Conservation (phyloP, 1,140 invertebrate species). For the Aphelinus certus region DNA sequence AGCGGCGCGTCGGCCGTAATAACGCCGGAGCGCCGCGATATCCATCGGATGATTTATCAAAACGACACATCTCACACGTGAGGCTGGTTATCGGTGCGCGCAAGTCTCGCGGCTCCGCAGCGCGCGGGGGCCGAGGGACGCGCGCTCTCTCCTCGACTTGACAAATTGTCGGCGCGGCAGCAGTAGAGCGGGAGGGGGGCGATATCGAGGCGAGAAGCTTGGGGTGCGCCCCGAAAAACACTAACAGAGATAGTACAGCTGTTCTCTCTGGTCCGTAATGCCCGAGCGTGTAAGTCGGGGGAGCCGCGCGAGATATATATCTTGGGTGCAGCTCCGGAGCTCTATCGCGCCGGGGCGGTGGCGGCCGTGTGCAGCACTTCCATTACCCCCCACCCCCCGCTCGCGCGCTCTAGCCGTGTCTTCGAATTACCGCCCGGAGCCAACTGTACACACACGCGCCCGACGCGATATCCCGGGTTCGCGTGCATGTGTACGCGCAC, state of each 20-base stretch:
- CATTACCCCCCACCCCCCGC: neutral
- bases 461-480: neutral
- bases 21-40: neutral
- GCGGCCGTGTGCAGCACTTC: neutral
- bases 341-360: no score
- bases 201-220: neutral
- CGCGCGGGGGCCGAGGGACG: neutral
- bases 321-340: no score
- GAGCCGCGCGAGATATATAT: conserved; percentile 30
- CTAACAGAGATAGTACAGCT: conserved; percentile 22
- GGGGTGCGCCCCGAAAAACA: conserved; percentile 1
- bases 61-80: conserved; percentile 15
- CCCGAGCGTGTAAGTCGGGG: conserved; percentile 5
- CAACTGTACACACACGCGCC: no score
- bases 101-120: no score
- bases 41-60: conserved; percentile 30
- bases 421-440: conserved; percentile 6
- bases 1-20: neutral
- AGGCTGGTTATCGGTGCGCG: neutral
- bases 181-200: conserved; percentile 1
- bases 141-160: neutral
- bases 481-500: neutral
- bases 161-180: conserved; percentile 24
- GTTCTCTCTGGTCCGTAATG: conserved; percentile 8
- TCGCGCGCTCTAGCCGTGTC: neutral